A percentile compares a stretch with the other conserved stretches of the same genome.
phyloP scores from a whole-genome alignment of 2,113 vertebrate genomes.

The Pseudorasbora parva region DNA sequence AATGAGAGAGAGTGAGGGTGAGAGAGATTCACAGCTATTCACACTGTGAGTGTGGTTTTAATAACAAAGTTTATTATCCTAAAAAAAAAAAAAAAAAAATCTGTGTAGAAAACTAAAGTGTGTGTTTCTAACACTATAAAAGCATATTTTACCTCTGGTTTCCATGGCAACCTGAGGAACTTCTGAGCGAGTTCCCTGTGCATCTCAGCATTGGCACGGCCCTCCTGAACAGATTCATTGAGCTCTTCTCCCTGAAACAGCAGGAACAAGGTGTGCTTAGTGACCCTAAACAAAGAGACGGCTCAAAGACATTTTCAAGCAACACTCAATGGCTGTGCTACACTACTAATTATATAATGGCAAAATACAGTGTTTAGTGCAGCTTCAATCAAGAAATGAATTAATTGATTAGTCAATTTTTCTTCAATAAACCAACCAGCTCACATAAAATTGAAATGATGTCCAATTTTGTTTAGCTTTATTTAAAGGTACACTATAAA shows the following conservation, averaged over 20 bases:
- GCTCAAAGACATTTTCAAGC: neutral
- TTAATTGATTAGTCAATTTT: neutral
- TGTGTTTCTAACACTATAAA: conserved; percentile 17
- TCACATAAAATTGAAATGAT: neutral
- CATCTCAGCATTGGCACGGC: conserved; percentile 50
- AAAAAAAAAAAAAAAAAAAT: no score
- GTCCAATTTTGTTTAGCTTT: neutral
- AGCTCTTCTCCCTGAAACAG: conserved; percentile 56
- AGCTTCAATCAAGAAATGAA: neutral
- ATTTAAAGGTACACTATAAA: no score
- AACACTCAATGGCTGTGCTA: neutral
- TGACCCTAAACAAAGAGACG: neutral
- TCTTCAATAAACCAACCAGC: neutral
- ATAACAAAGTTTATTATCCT: neutral
- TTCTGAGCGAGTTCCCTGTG: conserved; percentile 60
- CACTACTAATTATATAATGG: neutral
- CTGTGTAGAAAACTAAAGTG: neutral
- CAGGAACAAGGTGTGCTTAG: conserved; percentile 40
- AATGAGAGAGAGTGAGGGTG: neutral
- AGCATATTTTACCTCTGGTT: conserved; percentile 63
- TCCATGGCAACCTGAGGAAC: conserved; percentile 64
- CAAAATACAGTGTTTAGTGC: neutral
- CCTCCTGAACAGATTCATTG: conserved; percentile 45
- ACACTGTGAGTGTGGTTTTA: neutral
- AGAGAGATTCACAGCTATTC: neutral